phyloP scores from a whole-genome alignment of 2,797 vertebrate species.

The Chaetodon trifasciatus region DNA sequence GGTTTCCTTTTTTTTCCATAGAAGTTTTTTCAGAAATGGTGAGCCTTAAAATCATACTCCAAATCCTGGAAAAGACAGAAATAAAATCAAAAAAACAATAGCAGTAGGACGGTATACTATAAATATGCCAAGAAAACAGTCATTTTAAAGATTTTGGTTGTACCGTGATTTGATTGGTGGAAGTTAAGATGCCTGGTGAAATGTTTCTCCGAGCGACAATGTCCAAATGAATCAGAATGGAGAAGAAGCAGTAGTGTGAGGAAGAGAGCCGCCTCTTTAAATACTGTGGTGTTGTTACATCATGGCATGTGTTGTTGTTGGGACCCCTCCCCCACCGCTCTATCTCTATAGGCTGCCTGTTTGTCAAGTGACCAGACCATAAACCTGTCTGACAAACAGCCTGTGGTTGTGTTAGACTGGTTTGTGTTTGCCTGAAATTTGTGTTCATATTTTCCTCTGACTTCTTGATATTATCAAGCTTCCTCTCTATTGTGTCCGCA shows the following conservation, averaged over 20 bases:
- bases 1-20: constrained; percentile 88
- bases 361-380: neutral
- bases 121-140: neutral
- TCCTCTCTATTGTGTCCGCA: neutral
- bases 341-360: neutral
- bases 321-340: constrained; percentile 40
- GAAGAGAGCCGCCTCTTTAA: constrained; percentile 50
- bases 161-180: constrained; percentile 35
- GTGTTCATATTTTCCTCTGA: neutral
- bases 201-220: constrained; percentile 6
- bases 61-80: constrained; percentile 70
- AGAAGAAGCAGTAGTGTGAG: constrained; percentile 15
- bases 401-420: neutral
- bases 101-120: neutral
- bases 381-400: constrained; percentile 32
- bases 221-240: constrained; percentile 16
- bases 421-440: neutral
- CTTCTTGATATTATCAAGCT: neutral
- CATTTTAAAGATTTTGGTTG: neutral
- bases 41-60: constrained; percentile 88
- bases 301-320: constrained; percentile 54
- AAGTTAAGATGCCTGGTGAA: constrained; percentile 26
- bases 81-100: constrained; percentile 10
- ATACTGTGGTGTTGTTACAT: constrained; percentile 66
- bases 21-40: constrained; percentile 82